These are phyloP conservation scores for Odontesthes bonariensis DNA, from an alignment of 2,113 vertebrate genomes.

Conservation along the genomic window DNA sequence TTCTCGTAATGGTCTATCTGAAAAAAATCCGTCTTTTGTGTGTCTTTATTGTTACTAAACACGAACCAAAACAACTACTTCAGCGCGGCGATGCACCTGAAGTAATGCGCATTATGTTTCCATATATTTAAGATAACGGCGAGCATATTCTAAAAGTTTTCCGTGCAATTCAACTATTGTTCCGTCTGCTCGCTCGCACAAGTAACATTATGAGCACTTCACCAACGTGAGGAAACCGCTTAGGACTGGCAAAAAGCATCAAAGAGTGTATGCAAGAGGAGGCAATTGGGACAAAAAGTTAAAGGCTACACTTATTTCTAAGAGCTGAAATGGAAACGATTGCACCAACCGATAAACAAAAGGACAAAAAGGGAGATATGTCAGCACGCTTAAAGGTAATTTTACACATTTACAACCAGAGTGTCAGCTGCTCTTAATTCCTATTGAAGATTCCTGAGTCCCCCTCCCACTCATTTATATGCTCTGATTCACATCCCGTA, in stretches of 20 bases:
- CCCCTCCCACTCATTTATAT: constrained; percentile 45
- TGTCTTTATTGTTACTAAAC: constrained; percentile 36
- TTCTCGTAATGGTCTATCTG: constrained; percentile 2
- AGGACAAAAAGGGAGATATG: background rate
- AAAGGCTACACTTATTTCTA: constrained; percentile 2
- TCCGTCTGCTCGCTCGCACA: background rate
- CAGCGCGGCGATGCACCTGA: constrained; percentile 5
- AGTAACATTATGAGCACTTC: background rate
- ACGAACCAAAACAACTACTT: constrained; percentile 31
- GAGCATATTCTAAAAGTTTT: constrained; percentile 69
- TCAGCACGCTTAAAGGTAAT: background rate
- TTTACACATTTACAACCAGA: background rate
- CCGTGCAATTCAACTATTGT: constrained; percentile 45
- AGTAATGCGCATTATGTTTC: constrained; percentile 32
- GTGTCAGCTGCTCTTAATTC: constrained; percentile 40
- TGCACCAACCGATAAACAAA: background rate
- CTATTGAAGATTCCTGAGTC: constrained; percentile 48
- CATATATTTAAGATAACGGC: constrained; percentile 24
- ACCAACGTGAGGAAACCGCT: constrained; percentile 23
- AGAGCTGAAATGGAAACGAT: background rate
- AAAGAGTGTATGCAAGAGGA: constrained; percentile 29
- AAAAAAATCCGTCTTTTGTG: constrained; percentile 47
- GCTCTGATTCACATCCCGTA: constrained; percentile 28
- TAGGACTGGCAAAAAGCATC: constrained; percentile 1
- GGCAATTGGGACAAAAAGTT: constrained; percentile 40